phyloP scores from a whole-genome alignment of 2,113 vertebrate species.

The Paraplagusia blochii region DNA sequence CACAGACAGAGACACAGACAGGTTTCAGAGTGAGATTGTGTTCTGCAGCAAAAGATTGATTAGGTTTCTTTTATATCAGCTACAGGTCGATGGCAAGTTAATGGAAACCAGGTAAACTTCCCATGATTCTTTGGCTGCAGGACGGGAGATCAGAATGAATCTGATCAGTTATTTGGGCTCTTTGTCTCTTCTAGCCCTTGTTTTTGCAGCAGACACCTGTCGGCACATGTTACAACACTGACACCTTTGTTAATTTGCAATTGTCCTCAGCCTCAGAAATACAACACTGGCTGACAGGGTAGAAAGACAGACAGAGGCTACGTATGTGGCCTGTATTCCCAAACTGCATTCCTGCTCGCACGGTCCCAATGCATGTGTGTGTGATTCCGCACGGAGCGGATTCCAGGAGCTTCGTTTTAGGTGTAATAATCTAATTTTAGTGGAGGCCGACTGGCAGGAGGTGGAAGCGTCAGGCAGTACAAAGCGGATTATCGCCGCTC shows the following conservation, averaged over 20 bases:
- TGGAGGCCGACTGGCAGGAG: slow-evolving; percentile 44
- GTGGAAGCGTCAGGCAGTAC: slow-evolving; percentile 56
- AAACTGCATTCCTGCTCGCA: slow-evolving; percentile 54
- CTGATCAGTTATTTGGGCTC: slow-evolving; percentile 52
- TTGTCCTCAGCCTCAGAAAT: slow-evolving; percentile 66
- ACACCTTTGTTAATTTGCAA: slow-evolving; percentile 74
- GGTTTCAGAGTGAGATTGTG: slow-evolving; percentile 10
- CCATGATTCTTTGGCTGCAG: slow-evolving; percentile 13
- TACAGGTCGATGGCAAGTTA: not conserved
- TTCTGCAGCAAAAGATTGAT: not conserved
- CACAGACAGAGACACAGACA: slow-evolving; percentile 7
- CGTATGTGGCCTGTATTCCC: slow-evolving; percentile 48
- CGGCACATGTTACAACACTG: slow-evolving; percentile 54
- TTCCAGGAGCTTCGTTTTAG: slow-evolving; percentile 64
- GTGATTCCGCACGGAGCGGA: slow-evolving; percentile 59
- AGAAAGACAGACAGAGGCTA: slow-evolving; percentile 18
- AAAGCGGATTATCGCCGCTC: slow-evolving; percentile 64
- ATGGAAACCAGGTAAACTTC: slow-evolving; percentile 33
- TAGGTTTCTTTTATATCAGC: not conserved
- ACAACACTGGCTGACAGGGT: slow-evolving; percentile 54
- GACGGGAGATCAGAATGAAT: slow-evolving; percentile 47
- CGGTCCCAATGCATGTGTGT: slow-evolving; percentile 48
- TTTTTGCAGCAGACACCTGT: slow-evolving; percentile 65
- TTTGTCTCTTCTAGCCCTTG: slow-evolving; percentile 15
- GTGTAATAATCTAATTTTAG: slow-evolving; percentile 78